Evolutionary conservation across 2,113 vertebrate genomes (phyloP).

Genomic region (Paedocypris sp.): DNA sequence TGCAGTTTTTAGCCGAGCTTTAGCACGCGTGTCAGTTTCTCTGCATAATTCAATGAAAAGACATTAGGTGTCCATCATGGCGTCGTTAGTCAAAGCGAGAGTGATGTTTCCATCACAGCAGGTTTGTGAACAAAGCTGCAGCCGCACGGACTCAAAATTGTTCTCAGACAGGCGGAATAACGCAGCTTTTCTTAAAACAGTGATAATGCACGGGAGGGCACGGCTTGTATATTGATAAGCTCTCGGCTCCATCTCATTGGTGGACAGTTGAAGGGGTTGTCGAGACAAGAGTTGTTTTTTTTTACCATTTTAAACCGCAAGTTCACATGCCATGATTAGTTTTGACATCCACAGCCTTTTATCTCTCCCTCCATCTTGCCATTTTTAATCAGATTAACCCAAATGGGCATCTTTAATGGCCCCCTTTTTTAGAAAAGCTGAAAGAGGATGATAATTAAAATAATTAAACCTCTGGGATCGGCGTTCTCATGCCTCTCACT

Average conservation of each 20-base stretch:
- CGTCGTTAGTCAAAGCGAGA: conserved; percentile 6
- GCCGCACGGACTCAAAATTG: background rate
- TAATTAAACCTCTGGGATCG: conserved; percentile 84
- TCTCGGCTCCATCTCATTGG: no score
- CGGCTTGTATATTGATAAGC: no score
- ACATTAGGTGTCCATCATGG: conserved; percentile 27
- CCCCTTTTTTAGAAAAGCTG: conserved; percentile 63
- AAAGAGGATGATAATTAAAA: conserved; percentile 83
- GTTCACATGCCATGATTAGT: conserved; percentile 65
- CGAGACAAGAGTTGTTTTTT: no score
- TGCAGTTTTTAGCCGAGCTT: conserved; percentile 42
- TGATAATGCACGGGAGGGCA: no score
- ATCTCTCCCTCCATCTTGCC: conserved; percentile 66
- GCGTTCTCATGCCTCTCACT: conserved; percentile 35
- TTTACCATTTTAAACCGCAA: conserved; percentile 60
- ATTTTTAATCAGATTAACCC: conserved; percentile 74
- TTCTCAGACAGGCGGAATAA: background rate
- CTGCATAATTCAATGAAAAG: conserved; percentile 8
- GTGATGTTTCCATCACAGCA: conserved; percentile 1
- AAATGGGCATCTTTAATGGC: conserved; percentile 79
- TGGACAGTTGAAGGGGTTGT: no score
- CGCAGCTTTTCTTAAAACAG: background rate
- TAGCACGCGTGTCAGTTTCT: conserved; percentile 45
- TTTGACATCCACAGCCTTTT: conserved; percentile 72
- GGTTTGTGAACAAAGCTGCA: background rate